These are phyloP conservation scores for Petrocephalus sullivani DNA, from an alignment of 2,797 vertebrate species.

Conservation along the genomic window DNA sequence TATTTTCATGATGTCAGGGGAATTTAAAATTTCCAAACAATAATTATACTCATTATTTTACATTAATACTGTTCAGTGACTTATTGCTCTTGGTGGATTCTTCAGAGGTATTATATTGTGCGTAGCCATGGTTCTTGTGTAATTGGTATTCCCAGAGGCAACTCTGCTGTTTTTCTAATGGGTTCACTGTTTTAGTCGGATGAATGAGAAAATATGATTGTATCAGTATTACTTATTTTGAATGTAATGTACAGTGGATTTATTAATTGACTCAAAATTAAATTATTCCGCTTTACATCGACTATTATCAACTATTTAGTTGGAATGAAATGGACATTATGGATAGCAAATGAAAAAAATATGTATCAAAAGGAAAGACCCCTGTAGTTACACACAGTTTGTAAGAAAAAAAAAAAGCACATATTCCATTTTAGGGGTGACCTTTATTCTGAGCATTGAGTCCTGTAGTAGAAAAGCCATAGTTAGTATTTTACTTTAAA, in stretches of 20 bases:
- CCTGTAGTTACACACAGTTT: neutral
- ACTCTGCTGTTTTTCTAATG: neutral
- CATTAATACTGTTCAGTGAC: neutral
- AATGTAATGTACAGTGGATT: conserved; percentile 19
- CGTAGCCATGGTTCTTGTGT: neutral
- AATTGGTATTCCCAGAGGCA: neutral
- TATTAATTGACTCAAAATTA: neutral
- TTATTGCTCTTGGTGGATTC: neutral
- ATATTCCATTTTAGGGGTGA: neutral
- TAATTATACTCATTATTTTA: neutral
- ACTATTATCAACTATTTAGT: neutral
- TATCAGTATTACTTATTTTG: neutral
- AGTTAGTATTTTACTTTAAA: neutral
- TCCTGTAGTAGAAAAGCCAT: neutral
- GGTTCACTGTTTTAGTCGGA: neutral
- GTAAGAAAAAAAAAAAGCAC: neutral
- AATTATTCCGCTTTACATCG: neutral
- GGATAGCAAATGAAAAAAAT: neutral
- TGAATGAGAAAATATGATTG: neutral
- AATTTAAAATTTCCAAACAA: neutral
- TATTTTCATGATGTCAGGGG: neutral
- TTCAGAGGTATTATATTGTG: neutral
- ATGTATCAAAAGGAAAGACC: neutral
- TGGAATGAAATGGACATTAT: neutral
- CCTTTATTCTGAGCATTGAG: neutral